These are phyloP conservation scores for Eolophus roseicapilla DNA, from an alignment of 2,113 vertebrate species.

Conservation along the genomic window DNA sequence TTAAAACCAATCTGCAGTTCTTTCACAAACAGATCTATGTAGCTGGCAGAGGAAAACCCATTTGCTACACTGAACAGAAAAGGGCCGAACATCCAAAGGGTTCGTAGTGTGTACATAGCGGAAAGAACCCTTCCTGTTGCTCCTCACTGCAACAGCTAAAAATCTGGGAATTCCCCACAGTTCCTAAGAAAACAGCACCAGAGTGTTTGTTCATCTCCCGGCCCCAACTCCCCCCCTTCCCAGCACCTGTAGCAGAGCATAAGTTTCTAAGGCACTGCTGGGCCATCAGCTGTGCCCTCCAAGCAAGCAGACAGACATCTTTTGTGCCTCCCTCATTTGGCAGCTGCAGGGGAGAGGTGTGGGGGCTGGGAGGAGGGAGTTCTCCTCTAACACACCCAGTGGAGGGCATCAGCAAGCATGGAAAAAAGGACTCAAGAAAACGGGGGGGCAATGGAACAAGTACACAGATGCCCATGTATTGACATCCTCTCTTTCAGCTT, in stretches of 20 bases:
- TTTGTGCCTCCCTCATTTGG: slow-evolving; percentile 20
- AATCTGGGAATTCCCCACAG: neutral
- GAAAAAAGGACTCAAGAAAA: neutral
- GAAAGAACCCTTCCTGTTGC: neutral
- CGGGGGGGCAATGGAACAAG: neutral
- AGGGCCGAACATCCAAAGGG: neutral
- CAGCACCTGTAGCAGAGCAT: slow-evolving; percentile 22
- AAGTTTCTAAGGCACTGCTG: neutral
- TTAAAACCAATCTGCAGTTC: neutral
- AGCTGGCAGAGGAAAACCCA: neutral
- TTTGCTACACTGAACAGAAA: neutral
- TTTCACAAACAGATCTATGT: neutral
- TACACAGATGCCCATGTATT: neutral
- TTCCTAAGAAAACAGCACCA: neutral
- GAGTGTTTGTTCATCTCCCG: neutral
- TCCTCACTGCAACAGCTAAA: neutral
- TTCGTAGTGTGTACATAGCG: accelerated
- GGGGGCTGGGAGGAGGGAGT: neutral
- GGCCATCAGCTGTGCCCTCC: neutral
- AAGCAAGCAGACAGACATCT: neutral
- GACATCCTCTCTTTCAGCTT: neutral
- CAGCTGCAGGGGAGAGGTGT: slow-evolving; percentile 25
- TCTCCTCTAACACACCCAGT: neutral
- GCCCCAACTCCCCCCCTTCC: neutral
- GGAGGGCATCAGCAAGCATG: neutral